phyloP scores from a whole-genome alignment of 2,888 invertebrate species.

The Smittia aterrima region DNA sequence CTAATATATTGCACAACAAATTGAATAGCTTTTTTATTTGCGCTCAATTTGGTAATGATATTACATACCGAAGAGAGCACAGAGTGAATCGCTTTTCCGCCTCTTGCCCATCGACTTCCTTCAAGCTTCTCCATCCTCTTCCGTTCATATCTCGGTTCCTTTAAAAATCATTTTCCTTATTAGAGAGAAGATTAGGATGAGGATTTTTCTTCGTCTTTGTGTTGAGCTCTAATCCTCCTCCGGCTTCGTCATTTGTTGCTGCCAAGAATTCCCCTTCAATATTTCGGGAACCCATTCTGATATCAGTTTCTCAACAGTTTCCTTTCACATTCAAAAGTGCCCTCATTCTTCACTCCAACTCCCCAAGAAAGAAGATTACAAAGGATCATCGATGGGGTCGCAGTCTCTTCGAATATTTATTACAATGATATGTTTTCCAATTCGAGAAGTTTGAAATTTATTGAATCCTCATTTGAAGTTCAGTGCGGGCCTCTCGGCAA shows the following conservation, averaged over 20 bases:
- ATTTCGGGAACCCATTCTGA: neutral
- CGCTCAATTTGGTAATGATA: constrained; percentile 38
- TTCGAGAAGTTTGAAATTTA: constrained; percentile 34
- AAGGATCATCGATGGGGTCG: constrained; percentile 19
- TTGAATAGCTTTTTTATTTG: constrained; percentile 37
- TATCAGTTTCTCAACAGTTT: neutral
- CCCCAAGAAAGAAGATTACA: neutral
- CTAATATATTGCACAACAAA: constrained; percentile 36
- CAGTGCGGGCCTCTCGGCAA: neutral
- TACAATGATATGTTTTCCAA: constrained; percentile 23
- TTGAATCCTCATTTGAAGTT: constrained; percentile 12
- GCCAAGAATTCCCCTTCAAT: neutral
- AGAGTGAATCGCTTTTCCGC: too few species aligned
- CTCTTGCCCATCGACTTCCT: too few species aligned
- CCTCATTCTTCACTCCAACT: neutral
- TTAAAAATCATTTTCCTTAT: neutral
- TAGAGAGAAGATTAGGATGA: neutral
- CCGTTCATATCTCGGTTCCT: neutral
- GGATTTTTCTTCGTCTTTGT: neutral
- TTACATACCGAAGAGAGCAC: neutral
- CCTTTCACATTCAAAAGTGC: neutral
- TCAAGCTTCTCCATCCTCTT: neutral
- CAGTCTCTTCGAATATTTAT: constrained; percentile 21
- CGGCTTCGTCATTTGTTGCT: neutral
- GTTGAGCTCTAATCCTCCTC: neutral